Evolutionary conservation across 53 echinoderm and acorn worm genomes (phyloP), one percentile per base, ranked within the genome.

Genomic region (Actinopyga echinites): DNA sequence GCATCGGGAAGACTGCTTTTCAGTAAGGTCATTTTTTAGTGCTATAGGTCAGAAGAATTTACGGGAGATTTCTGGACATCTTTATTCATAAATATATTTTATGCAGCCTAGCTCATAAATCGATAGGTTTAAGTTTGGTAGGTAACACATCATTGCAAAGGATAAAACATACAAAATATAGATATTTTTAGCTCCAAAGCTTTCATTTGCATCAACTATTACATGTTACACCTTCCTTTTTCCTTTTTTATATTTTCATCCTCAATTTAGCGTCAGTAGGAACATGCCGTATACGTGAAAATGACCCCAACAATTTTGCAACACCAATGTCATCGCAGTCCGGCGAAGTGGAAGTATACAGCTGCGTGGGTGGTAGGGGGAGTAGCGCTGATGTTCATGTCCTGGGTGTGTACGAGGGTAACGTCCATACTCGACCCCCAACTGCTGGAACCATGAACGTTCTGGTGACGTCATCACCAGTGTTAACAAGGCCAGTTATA

Each of bases 351-450:
- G 60, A 56, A 15, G 75, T 73, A 0, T 89, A 93, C 65, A 93
- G 84, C 26, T 95, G 89, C 57, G 69, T 73, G 20, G 84, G 89
- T 57, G 32, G 84, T 23, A 85, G 79, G 12, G 83, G 88, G 38
- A 61, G 64, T 2, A 58, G 26, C 24, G 63, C 85, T 56, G 80
- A 75, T 15, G 82, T 91, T 19, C 93, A 91, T 30, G 84, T 91
- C 30, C 52, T 95, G 20, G 83, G 84, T 33, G 93, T 95, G 1
- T 91, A 95, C 49, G 95, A 95, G 57, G 95, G 93, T 3, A 89
- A 86, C 64, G 53, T 79, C 30, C 88, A 95, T 82, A 88, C 93
- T 13, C 45, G 88, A 56, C 95, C 90, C 7, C 89, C 95, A 6
- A 84, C 79, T 5, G 84, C 95, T 2, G 95, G 95, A 7, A 87